These are phyloP conservation scores for Lycorma delicatula DNA, from an alignment of 1,140 invertebrate species.

Conservation along the genomic window DNA sequence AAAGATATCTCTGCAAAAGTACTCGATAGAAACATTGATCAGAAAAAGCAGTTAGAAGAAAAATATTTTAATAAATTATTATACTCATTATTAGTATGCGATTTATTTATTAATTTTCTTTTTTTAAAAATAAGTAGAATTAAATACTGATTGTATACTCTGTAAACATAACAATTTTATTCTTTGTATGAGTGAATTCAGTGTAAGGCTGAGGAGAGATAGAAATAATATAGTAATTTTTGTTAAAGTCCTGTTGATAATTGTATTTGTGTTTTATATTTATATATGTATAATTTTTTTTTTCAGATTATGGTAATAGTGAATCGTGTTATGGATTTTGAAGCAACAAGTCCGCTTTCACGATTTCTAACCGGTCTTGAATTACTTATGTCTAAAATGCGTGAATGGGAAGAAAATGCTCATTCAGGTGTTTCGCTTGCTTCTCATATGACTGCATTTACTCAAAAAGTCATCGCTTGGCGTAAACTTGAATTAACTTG, in stretches of 20 bases:
- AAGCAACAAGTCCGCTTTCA: constrained; percentile 71
- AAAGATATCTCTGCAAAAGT: too few species aligned
- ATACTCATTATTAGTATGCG: too few species aligned
- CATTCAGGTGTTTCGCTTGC: constrained; percentile 75
- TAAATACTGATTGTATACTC: too few species aligned
- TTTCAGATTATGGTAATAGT: constrained; percentile 57
- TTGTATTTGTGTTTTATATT: constrained; percentile 17
- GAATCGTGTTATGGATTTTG: constrained; percentile 65
- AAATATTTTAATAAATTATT: too few species aligned
- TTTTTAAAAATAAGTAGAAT: too few species aligned
- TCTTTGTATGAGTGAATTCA: constrained; percentile 15
- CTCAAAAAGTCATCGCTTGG: constrained; percentile 68
- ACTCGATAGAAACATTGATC: too few species aligned
- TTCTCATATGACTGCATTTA: constrained; percentile 57
- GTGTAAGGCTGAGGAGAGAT: constrained; percentile 29
- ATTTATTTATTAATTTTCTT: too few species aligned
- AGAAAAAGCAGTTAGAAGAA: too few species aligned
- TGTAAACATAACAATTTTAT: too few species aligned
- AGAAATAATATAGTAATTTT: too few species aligned
- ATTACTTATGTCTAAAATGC: constrained; percentile 62
- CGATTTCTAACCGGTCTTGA: constrained; percentile 87
- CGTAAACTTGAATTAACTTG: constrained; percentile 79
- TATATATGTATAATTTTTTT: constrained; percentile 10
- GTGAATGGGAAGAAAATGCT: constrained; percentile 85
- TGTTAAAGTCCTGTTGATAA: too few species aligned